Evolutionary conservation across 1,140 invertebrate species (phyloP), one percentile per base, ranked within the genome.

Genomic region (Ephestia elutella): DNA sequence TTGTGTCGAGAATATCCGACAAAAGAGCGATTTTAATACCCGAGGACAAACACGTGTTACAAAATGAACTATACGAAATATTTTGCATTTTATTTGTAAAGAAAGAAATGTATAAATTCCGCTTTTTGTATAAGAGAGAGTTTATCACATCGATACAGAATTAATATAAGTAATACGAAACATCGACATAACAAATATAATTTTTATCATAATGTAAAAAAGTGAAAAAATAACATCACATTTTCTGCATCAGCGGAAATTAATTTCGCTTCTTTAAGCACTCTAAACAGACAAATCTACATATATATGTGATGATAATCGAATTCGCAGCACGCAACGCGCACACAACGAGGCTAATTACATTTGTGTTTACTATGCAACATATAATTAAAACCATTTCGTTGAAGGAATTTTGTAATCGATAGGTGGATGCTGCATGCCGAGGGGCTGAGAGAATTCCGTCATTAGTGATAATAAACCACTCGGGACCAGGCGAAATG

Each of bases 1-100:
- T 85, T 78, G 62, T 63, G 66, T 65, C 55, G 57, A 65, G 70
- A 75, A 77, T 77, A 77, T 76, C 73, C 76, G 65, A 77, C 77
- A 78, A 76, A 80, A 71, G 69, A 59, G 60, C 57, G 68, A 75
- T 67, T 78, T 80, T 78, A 76, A 67, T 72, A 60, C 62, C 56
- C 59, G 53, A 66, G 56, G 59, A 51, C 48, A 62, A 56, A 54
- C 75, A 75, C 66, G 65, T 77, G 72, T 68, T 60, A 21, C 54
- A 49, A 49, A 10, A 54, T 44, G 62, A 68, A 67, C 30, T 32
- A 11, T 32, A 10, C 11, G 30, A 32, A 32, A 32, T 10, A 32
- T 32, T 32, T 32, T 8, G 8, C 11, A 32, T 32, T 8, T 7
- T 32, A 32, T 10, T 7, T 32, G 7, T 3, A 25, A 25, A 25